Base-by-base conservation (phyloP, 23 tunicate genomes). In the Diplosoma virens region DNA sequence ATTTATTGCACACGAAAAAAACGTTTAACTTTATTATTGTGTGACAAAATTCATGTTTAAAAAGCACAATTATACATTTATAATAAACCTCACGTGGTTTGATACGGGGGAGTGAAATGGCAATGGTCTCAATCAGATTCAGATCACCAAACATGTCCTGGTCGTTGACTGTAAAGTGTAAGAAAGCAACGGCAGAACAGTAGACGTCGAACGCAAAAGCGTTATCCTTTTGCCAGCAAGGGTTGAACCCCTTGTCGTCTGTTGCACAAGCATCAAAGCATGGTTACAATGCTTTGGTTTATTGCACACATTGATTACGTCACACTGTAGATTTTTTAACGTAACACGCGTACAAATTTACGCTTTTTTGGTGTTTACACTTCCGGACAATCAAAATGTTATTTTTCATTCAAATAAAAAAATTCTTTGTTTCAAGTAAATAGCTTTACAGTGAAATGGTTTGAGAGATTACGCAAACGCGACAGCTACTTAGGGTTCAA, bases 131-230 rank as follows among this genome's bases (percentile, higher is more conserved):
- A 22, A 86, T 33, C 32, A 86, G 29, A 32, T 70, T 80, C 1
- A 85, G 84, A 31, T 86, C 92, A 5, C 92, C 92, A 27, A 86
- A 86, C 92, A 86, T 80, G 47, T 86, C 92, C 30, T 80, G 77
- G 30, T 86, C 92, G 22, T 70, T 59, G 3, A 86, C 92, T 21
- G 71, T 86, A 67, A 86, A 79, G 4, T 72, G 45, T 32, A 86
- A 37, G 66, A 86, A 86, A 2, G 92, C 79, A 32, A 76, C 77
- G 2, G 52, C 73, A 16, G 84, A 72, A 52, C 84, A 67, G 47
- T 55, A 53, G 47, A 86, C 66, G 36, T 79, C 75, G 33, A 86
- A 79, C 11, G 55, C 76, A 26, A 70, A 86, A 29, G 84, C 60
- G 21, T 22, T 36, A 32, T 79, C 83, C 24, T 11, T 65, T n/a